Evolutionary conservation across 2,113 vertebrate genomes (phyloP), one percentile per base, ranked within the genome.

Genomic region (Pantherophis guttatus): DNA sequence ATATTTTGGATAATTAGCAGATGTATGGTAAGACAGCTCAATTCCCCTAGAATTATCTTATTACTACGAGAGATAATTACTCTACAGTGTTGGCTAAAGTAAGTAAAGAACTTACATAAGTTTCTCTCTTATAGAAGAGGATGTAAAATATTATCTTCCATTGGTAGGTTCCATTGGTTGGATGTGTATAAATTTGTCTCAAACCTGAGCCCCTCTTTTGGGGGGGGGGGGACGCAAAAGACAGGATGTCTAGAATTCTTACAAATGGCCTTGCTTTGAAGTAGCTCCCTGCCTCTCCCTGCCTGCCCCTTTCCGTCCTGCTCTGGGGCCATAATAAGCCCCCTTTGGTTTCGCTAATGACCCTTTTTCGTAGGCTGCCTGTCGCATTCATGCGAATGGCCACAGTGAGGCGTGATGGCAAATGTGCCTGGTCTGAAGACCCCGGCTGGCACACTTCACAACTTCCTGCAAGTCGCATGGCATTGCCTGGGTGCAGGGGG

Each of bases 391-490:
- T 93, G 93, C 1, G 62, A 93, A 91, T 59, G 90, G 44, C 90
- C 33, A 4, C 53, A 87, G 15, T 24, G 52, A 54, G 89, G 81
- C 24, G 23, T 6, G 55, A 54, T n/a, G 50, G 88, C 93, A 94
- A 44, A 87, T 94, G 93, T 29, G 81, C 58, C 50, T 55, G 26
- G 6, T 55, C 26, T 2, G 23, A 86, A 70, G 57, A 26, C 23
- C 48, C 24, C 23, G 93, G 93, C 93, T 44, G 93, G 93, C 93
- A 94, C 93, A 94, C 93, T 94, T 94, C 52, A 2, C 93, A 50
- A 29, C 91, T 90, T 57, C 75, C 75, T 75, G 91, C 21, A 44
- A 94, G 58, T 55, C 93, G 9, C 93, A 75, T 94, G 93, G 91
- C 93, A 70, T 94, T 52, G 26, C 50, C 8, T 48, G 75, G 8